Conservation (phyloP, 2,797 vertebrate species). For the Coilia nasus region DNA sequence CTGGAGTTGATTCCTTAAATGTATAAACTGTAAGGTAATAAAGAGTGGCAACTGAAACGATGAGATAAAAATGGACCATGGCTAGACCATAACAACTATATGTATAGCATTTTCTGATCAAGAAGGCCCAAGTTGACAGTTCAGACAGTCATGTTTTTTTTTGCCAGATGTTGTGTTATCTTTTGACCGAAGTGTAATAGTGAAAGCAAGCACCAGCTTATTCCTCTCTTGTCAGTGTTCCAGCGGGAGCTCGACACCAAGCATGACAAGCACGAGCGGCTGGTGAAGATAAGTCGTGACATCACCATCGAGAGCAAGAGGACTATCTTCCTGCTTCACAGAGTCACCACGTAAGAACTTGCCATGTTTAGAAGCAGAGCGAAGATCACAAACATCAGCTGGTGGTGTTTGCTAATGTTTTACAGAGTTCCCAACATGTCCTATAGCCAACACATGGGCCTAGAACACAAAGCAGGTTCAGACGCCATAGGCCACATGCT, state of each 20-base stretch:
- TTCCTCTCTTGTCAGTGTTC: slow-evolving; percentile 76
- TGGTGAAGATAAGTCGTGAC: slow-evolving; percentile 95
- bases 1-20: too few relatives aligned
- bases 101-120: not conserved
- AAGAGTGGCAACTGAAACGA: too few relatives aligned
- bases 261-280: slow-evolving; percentile 93
- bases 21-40: too few relatives aligned
- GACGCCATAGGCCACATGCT: too few relatives aligned
- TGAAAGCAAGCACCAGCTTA: not conserved
- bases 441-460: too few relatives aligned
- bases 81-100: too few relatives aligned
- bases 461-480: too few relatives aligned
- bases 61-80: too few relatives aligned
- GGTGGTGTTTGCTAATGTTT: too few relatives aligned
- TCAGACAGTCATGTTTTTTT: not conserved
- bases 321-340: slow-evolving; percentile 93
- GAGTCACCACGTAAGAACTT: slow-evolving; percentile 86
- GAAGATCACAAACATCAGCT: too few relatives aligned
- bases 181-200: not conserved
- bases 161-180: not conserved
- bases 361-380: not conserved
- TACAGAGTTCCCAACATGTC: too few relatives aligned
- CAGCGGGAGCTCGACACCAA: slow-evolving; percentile 93
- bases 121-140: too few relatives aligned
- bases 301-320: slow-evolving; percentile 98